These are phyloP conservation scores for Acyrthosiphon pisum DNA, from an alignment of 1,140 invertebrate genomes.

Conservation along the genomic window DNA sequence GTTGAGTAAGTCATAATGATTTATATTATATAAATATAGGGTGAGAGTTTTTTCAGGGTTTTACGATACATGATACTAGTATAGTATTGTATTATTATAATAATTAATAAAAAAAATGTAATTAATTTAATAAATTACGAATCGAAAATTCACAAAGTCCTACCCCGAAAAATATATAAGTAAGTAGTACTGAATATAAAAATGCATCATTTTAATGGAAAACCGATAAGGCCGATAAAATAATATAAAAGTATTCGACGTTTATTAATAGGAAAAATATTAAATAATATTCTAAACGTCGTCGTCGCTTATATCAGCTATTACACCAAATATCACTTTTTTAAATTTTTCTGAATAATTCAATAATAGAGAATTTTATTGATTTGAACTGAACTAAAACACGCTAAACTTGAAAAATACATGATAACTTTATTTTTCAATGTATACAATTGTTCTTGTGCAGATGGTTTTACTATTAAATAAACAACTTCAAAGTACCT, in stretches of 20 bases:
- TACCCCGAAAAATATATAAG: neutral
- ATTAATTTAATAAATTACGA: too few species aligned
- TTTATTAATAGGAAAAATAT: too few species aligned
- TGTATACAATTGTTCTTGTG: neutral
- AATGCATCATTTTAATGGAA: neutral
- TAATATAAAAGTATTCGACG: too few species aligned
- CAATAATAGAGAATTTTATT: neutral
- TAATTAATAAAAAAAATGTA: too few species aligned
- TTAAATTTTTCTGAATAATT: neutral
- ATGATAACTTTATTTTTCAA: neutral
- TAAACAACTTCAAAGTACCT: neutral
- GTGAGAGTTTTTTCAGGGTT: neutral
- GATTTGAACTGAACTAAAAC: neutral
- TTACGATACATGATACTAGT: neutral
- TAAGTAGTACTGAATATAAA: neutral
- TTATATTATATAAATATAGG: neutral
- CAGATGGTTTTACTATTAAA: neutral
- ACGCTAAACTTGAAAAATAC: neutral
- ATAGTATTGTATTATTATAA: too few species aligned
- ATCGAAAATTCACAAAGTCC: neutral
- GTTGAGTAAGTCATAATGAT: conserved; percentile 47
- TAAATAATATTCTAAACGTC: too few species aligned
- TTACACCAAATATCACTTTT: neutral
- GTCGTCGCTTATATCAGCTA: too few species aligned
- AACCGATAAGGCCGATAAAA: too few species aligned